Conservation (phyloP, 2,113 vertebrate genomes). For the Caranx melampygus region DNA sequence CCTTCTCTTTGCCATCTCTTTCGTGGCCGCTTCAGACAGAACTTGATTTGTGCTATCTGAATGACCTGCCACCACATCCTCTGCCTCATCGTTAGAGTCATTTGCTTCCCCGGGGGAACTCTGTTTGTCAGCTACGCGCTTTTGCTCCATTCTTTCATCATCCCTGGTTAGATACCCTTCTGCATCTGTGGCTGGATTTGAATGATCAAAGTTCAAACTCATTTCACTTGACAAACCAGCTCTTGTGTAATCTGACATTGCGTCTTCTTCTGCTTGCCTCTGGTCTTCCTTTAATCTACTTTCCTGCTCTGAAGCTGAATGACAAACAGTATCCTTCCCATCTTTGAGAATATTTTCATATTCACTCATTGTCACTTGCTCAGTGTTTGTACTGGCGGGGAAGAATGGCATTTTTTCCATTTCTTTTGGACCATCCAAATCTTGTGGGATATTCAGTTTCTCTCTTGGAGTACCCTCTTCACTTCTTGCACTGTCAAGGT, state of each 20-base stretch:
- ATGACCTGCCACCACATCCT: constrained; percentile 18
- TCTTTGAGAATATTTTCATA: constrained; percentile 20
- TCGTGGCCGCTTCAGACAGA: background rate
- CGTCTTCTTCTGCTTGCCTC: constrained; percentile 23
- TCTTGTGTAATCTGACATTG: constrained; percentile 18
- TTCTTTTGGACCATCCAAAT: constrained; percentile 47
- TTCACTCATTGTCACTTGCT: constrained; percentile 21
- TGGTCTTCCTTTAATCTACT: constrained; percentile 29
- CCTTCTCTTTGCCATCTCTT: constrained; percentile 21
- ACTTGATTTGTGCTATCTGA: constrained; percentile 15
- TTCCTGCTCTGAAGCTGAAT: constrained; percentile 16
- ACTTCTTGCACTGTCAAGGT: constrained; percentile 58
- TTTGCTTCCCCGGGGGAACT: constrained; percentile 13
- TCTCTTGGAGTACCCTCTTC: constrained; percentile 53
- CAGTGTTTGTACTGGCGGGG: constrained; percentile 24
- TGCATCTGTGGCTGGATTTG: background rate
- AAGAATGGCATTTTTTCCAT: constrained; percentile 2
- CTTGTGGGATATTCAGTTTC: constrained; percentile 44
- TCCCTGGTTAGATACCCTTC: constrained; percentile 7
- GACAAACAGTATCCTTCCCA: constrained; percentile 12
- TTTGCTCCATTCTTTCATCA: background rate
- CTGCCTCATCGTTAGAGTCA: constrained; percentile 26
- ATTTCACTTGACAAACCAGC: constrained; percentile 38
- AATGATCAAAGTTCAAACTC: constrained; percentile 31
- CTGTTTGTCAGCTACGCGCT: background rate